A percentile compares a stretch with the other conserved stretches of the same genome.
These are phyloP conservation scores for Heteromyza rotundicornis DNA, from an alignment of 2,888 invertebrate genomes.

Conservation along the genomic window DNA sequence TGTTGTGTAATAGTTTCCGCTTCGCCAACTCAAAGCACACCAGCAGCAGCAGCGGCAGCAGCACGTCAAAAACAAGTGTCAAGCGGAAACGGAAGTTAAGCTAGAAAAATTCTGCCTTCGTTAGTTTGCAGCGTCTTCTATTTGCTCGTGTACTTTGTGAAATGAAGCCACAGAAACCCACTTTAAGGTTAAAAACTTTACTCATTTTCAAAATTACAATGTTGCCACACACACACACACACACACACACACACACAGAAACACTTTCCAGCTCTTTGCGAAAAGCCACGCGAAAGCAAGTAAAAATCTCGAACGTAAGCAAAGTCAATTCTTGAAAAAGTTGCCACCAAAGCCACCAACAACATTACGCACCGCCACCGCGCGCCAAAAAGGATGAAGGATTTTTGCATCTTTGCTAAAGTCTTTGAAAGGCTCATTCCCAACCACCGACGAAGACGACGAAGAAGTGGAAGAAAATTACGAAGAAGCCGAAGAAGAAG, in stretches of 20 bases:
- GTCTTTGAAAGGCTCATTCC: background rate
- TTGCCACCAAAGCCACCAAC: constrained; percentile 37
- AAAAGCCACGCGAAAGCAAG: background rate
- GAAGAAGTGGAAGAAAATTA: background rate
- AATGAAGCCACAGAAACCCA: constrained; percentile 42
- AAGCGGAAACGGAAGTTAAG: constrained; percentile 44
- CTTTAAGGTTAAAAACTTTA: constrained; percentile 43
- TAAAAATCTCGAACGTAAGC: constrained; percentile 54
- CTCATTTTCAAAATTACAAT: constrained; percentile 59
- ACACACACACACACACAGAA: background rate
- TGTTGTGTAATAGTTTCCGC: constrained; percentile 32
- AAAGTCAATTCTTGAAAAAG: constrained; percentile 56
- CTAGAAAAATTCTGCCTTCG: too few species aligned
- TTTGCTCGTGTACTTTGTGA: constrained; percentile 32
- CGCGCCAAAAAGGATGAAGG: constrained; percentile 15
- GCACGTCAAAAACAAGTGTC: constrained; percentile 27
- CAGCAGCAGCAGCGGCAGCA: background rate
- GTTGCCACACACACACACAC: constrained; percentile 38
- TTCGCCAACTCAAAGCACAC: constrained; percentile 22
- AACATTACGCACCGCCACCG: constrained; percentile 24
- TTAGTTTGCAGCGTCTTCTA: too few species aligned
- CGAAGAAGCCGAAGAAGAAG: background rate
- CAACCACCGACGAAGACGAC: background rate
- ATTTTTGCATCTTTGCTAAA: background rate
- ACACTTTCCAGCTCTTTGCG: background rate